Percentiles rank a stretch among this genome's conserved stretches.
Conservation (phyloP, 2,113 vertebrate species). For the Bos taurus region ARS-UCD2.0 NC_037337.1:64552001-64552500, state of each 20-base stretch:
- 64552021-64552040: not conserved
- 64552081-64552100: not conserved
- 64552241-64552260: not conserved
- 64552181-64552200: not conserved
- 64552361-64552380: not conserved
- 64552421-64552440: not conserved
- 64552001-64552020: not conserved
- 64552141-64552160: not conserved
- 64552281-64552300: not conserved
- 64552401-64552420: not conserved
- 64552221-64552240: not conserved
- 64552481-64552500: not conserved
- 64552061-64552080: not conserved
- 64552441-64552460: not conserved
- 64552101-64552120: not conserved
- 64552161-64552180: not conserved
- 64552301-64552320: not conserved
- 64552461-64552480: not conserved
- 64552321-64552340: not conserved
- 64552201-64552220: not conserved
- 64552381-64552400: not conserved
- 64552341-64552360: not conserved
- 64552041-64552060: not conserved
- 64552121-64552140: not conserved
- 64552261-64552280: not conserved